Base-by-base conservation (phyloP, 2,888 invertebrate genomes). In the Perizoma flavofasciatum region DNA sequence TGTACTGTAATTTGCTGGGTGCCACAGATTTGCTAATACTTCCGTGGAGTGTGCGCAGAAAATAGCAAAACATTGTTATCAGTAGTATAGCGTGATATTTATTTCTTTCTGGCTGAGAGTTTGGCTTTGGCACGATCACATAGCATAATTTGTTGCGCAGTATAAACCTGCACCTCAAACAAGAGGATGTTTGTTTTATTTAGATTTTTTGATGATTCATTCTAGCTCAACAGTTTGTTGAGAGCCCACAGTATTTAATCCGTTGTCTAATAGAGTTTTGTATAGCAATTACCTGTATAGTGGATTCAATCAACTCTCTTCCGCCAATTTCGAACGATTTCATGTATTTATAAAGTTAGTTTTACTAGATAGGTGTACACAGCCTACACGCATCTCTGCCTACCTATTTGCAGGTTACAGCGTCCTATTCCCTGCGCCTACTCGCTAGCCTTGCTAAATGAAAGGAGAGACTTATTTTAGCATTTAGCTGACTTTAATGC, bases 381-480 rank as follows among this genome's bases (percentile, higher is more conserved):
- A 35, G 35, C 5, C 5, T 37, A 1, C 37, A 37, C 37, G 7
- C 37, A 37, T 37, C 7, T 5, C 7, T 37, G 37, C 7, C 7
- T n/a, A 9, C 41, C 41, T 41, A n/a, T 8, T 47, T 4, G 8
- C 44, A 39, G 41, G 39, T 32, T 47, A 8, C 35, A 5, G n/a
- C 46, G 34, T 39, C 33, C 51, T 55, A 51, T 11, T 51, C 39
- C 50, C 46, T 45, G 37, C 55, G 9, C 46, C 41, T 8, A 56
- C 55, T 35, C 32, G 60, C 11, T 51, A 39, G 47, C 60, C 55
- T 60, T 60, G 55, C 39, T n/a, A 51, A 60, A 51, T 48, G 55
- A 60, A 60, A 55, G 51, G 51, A 33, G 51, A 41, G 10, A 41
- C 32, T 22, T n/a, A 49, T 40, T 49, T 54, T 33, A 44, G 44